Evolutionary conservation across 2,113 vertebrate species (phyloP), one percentile per base, ranked within the genome.

Genomic region (Onychorhynchus coronatus): DNA sequence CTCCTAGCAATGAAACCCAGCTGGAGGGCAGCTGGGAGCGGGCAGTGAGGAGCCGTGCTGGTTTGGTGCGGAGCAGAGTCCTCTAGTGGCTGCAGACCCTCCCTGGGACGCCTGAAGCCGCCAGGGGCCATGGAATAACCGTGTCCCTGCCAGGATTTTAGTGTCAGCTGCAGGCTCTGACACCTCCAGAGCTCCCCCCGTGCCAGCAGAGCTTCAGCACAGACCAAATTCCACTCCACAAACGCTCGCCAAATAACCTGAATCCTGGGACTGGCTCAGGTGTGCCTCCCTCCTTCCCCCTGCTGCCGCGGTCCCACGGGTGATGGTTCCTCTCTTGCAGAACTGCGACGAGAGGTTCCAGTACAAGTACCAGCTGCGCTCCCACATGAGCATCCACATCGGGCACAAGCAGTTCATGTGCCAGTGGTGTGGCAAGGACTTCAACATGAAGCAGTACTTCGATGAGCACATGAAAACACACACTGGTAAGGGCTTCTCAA

Each of bases 261-360:
- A 37, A 37, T 25, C 11, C 23, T 14, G 55, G 2, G 11, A 5
- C 11, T 27, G 4, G 21, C 14, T 42, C 16, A 16, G 52, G 62
- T 44, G 8, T 41, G 44, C 42, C 37, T 28, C 11, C 3, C 20
- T 53, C 50, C 41, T 65, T 37, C 52, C 9, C 35, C 18, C 12
- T 19, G 16, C 5, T 71, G 68, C 68, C 68, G 31, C 68, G 41
- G 25, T 27, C 8, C 74, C 50, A 35, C 4, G 52, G 35, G 11
- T 42, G 83, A 42, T 39, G 14, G 24, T 33, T 58, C 62, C 31
- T 86, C 58, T 70, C 13, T 92, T 63, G 61, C 97, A 99, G 99
- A 99, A 99, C 97, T 99, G 99, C 94, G 99, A 98, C 1, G 99
- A 99, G 93, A 98, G 99, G 31, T 99, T 99, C 97, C 98, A 98